phyloP scores from a whole-genome alignment of 2,113 vertebrate species.

The Microcebus ravelobensis region DNA sequence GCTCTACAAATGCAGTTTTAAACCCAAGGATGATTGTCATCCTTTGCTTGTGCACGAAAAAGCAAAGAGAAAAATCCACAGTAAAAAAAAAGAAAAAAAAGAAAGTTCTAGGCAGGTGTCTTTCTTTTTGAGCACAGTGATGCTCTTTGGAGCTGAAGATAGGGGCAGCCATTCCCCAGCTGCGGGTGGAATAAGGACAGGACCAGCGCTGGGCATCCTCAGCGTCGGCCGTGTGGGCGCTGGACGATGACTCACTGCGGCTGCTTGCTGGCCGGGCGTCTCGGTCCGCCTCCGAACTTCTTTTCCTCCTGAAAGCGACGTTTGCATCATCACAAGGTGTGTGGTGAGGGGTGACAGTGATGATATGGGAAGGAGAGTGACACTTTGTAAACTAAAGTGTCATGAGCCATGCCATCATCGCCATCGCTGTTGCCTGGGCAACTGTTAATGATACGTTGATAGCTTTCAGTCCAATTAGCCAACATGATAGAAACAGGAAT shows the following conservation, averaged over 20 bases:
- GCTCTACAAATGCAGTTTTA: background rate
- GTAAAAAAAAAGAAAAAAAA: too few species aligned
- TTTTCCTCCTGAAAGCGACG: too few species aligned
- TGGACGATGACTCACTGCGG: rapidly evolving
- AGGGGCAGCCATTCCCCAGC: rapidly evolving
- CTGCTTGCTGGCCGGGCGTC: rapidly evolving
- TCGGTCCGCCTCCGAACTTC: rapidly evolving
- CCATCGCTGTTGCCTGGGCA: background rate
- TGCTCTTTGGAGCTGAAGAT: background rate
- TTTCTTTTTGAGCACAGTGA: rapidly evolving
- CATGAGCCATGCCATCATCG: rapidly evolving
- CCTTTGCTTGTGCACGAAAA: background rate
- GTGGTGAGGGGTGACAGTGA: background rate
- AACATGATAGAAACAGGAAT: background rate
- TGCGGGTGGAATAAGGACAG: rapidly evolving
- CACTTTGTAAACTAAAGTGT: rapidly evolving
- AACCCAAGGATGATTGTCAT: too few species aligned
- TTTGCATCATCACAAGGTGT: background rate
- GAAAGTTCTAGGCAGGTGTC: too few species aligned
- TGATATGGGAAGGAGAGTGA: background rate
- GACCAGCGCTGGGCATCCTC: rapidly evolving
- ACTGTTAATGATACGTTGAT: background rate
- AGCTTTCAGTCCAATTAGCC: background rate
- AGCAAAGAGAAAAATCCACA: background rate
- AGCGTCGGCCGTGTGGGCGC: rapidly evolving